Percentiles rank a stretch among this genome's conserved stretches.
Conservation (phyloP, 2,113 vertebrate species). For the Hymenochirus boettgeri region DNA sequence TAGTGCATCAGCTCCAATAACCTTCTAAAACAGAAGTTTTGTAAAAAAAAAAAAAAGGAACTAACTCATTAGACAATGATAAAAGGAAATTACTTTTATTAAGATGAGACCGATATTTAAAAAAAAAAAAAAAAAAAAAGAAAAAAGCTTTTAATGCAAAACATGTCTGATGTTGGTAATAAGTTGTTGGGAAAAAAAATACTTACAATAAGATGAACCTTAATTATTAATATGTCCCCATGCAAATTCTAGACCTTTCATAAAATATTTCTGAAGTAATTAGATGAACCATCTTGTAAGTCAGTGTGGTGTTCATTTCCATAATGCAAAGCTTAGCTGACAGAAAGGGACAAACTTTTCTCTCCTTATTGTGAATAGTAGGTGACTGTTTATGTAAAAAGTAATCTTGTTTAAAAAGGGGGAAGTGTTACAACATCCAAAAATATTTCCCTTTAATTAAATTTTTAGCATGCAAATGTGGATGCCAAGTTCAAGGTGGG, state of each 20-base stretch:
- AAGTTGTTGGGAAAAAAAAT: conserved; percentile 23
- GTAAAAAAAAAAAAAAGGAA: no score
- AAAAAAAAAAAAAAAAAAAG: no score
- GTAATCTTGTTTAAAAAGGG: no score
- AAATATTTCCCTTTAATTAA: no score
- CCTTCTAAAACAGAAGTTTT: no score
- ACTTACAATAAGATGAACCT: not conserved
- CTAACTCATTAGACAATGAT: no score
- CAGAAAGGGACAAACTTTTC: conserved; percentile 17
- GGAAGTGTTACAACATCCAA: no score
- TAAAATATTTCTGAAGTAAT: conserved; percentile 8
- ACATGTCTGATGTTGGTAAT: conserved; percentile 33
- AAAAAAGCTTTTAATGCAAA: conserved; percentile 12
- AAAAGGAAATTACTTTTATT: no score
- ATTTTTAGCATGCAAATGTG: no score
- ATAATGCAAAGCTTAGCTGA: conserved; percentile 2
- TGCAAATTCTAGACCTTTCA: conserved; percentile 30
- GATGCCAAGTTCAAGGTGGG: no score
- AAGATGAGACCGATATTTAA: no score
- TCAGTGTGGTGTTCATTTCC: conserved; percentile 16
- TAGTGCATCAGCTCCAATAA: no score
- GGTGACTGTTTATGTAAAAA: conserved; percentile 3
- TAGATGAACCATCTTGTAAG: conserved; percentile 17
- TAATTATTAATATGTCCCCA: conserved; percentile 32
- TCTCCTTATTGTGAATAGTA: conserved; percentile 10